A percentile compares a stretch with the other conserved stretches of the same genome.
Conservation (phyloP, 2,113 vertebrate genomes). For the Cricetomys ansorgei region DNA sequence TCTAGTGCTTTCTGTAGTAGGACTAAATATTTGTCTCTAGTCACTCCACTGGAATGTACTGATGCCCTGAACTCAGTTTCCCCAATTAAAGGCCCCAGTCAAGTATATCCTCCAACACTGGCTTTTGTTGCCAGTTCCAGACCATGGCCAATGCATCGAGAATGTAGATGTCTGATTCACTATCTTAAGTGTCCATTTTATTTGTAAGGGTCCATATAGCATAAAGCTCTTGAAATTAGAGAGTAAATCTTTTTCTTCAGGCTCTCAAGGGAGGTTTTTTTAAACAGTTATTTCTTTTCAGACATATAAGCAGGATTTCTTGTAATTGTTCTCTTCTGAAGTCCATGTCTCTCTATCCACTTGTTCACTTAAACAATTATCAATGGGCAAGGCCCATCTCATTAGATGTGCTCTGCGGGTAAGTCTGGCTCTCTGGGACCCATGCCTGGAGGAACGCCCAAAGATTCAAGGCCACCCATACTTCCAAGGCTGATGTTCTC, state of each 20-base stretch:
- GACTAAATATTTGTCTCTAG: neutral
- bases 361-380: constrained; percentile 77
- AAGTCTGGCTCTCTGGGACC: constrained; percentile 30
- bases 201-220: neutral
- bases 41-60: neutral
- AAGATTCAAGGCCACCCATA: neutral
- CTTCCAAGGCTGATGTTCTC: neutral
- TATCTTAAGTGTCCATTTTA: neutral
- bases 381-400: constrained; percentile 59
- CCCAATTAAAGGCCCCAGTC: neutral
- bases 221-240: constrained; percentile 1
- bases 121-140: neutral
- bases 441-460: constrained; percentile 53
- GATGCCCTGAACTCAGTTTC: neutral
- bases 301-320: constrained; percentile 21
- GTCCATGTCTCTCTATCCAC: constrained; percentile 21
- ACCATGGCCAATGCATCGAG: neutral
- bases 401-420: constrained; percentile 60
- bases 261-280: constrained; percentile 36
- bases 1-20: neutral
- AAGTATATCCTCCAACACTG: neutral
- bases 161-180: neutral
- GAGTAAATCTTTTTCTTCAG: neutral
- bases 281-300: constrained; percentile 61
- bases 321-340: constrained; percentile 55